Evolutionary conservation across 1,140 invertebrate genomes (phyloP).

Genomic region (Metaphire vulgaris): DNA sequence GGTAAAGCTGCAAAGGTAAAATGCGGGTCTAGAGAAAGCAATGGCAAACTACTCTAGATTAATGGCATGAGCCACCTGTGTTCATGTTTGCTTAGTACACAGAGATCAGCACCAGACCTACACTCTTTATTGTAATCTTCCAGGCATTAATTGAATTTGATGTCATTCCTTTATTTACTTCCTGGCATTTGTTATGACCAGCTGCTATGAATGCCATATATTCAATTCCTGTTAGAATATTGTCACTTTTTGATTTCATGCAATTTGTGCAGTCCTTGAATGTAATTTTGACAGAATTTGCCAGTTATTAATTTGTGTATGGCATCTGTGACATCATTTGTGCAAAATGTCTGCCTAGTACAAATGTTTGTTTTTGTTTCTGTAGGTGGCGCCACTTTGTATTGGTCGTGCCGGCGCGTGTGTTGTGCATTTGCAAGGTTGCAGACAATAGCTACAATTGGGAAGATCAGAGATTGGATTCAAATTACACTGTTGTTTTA

Average conservation of each 20-base stretch:
- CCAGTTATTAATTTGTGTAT: neutral
- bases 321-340: neutral
- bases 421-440: constrained; percentile 59
- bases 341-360: neutral
- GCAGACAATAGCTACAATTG: neutral
- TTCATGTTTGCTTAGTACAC: too few species aligned
- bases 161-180: too few species aligned
- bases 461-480: neutral
- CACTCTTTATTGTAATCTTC: too few species aligned
- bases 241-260: too few species aligned
- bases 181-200: neutral
- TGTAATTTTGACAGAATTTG: neutral
- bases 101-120: too few species aligned
- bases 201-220: neutral
- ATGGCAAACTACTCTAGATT: too few species aligned
- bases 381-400: constrained; percentile 64
- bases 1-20: too few species aligned
- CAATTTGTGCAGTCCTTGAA: too few species aligned
- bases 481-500: neutral
- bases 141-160: too few species aligned
- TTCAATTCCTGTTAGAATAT: neutral
- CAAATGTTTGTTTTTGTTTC: constrained; percentile 17
- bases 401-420: constrained; percentile 77
- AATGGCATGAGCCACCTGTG: too few species aligned
- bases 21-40: too few species aligned